Evolutionary conservation across 1,140 invertebrate species (phyloP), one percentile per base, ranked within the genome.

Genomic region (Theocolax elegans): DNA sequence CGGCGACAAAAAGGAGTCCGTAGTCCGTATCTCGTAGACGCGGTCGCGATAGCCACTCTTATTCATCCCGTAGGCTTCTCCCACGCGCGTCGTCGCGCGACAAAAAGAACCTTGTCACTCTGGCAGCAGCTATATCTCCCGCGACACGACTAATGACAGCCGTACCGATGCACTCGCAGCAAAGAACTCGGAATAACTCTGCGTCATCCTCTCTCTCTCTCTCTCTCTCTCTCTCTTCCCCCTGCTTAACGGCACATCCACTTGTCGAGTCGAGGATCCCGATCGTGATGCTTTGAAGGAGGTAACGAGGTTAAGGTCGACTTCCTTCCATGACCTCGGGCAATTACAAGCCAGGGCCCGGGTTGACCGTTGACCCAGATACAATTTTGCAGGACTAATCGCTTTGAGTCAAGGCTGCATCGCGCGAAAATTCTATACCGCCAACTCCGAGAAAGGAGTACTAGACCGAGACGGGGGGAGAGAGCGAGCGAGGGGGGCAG

Each of bases 231-330:
- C n/a, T n/a, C n/a, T n/a, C n/a, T n/a, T n/a, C n/a, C n/a, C n/a
- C 23, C 49, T 15, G 53, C 63, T 66, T 68, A 68, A 68, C 66
- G 66, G 66, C 19, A 68, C 66, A 60, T 75, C 75, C 74, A 76
- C 76, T 79, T 76, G 74, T 73, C 74, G 74, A 78, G 49, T 48
- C 75, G 58, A 59, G 44, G 10, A n/a, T 46, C 6, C 42, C 19
- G n/a, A 6, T 6, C 4, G 31, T 6, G 31, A 35, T 35, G 4
- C 4, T 35, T 19, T 21, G 40, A 79, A 76, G 49, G 73, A 76
- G 76, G 77, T 79, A 79, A 79, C 74, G 76, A 76, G 77, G 77
- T 77, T 77, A 77, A 79, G 76, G 78, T 77, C 75, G 78, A 46
- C 73, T 73, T 68, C 70, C 72, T 74, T 76, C 76, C 75, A 74